These are phyloP conservation scores for Toxotes jaculatrix DNA, from an alignment of 2,113 vertebrate genomes.

Conservation along the genomic window DNA sequence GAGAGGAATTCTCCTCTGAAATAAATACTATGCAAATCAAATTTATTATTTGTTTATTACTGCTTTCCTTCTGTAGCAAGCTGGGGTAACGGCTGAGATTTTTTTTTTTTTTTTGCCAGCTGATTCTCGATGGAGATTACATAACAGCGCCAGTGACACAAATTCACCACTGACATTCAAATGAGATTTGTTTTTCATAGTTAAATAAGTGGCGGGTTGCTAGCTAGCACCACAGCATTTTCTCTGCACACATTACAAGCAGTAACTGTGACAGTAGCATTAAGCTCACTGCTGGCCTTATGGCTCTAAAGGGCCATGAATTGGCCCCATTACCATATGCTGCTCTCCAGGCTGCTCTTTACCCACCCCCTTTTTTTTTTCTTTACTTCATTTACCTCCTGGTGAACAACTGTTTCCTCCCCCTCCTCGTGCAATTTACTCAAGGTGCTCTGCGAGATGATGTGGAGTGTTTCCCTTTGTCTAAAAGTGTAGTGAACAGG, in stretches of 20 bases:
- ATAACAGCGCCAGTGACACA: constrained; percentile 25
- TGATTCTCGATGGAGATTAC: constrained; percentile 31
- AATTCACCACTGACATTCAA: constrained; percentile 23
- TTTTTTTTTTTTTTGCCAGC: background rate
- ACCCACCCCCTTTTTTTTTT: constrained; percentile 22
- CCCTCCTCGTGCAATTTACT: constrained; percentile 42
- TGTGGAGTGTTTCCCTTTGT: constrained; percentile 17
- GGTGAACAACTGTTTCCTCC: constrained; percentile 20
- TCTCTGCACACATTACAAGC: constrained; percentile 29
- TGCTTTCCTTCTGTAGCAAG: background rate
- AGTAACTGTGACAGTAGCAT: constrained; percentile 27
- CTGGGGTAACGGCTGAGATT: constrained; percentile 19
- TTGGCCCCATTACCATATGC: constrained; percentile 35
- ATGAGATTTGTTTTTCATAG: constrained; percentile 31
- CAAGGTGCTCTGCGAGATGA: constrained; percentile 28
- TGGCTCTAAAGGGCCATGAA: constrained; percentile 49
- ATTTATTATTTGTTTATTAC: constrained; percentile 13
- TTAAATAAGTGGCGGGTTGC: constrained; percentile 35
- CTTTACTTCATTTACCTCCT: constrained; percentile 51
- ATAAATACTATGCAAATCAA: background rate
- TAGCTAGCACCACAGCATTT: constrained; percentile 21
- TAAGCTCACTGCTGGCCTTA: constrained; percentile 27
- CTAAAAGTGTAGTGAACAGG: constrained; percentile 12
- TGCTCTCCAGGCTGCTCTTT: constrained; percentile 49
- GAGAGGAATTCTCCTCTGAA: constrained; percentile 2